Evolutionary conservation across 2,797 vertebrate genomes (phyloP).

Genomic region (Sebastes goodei): DNA sequence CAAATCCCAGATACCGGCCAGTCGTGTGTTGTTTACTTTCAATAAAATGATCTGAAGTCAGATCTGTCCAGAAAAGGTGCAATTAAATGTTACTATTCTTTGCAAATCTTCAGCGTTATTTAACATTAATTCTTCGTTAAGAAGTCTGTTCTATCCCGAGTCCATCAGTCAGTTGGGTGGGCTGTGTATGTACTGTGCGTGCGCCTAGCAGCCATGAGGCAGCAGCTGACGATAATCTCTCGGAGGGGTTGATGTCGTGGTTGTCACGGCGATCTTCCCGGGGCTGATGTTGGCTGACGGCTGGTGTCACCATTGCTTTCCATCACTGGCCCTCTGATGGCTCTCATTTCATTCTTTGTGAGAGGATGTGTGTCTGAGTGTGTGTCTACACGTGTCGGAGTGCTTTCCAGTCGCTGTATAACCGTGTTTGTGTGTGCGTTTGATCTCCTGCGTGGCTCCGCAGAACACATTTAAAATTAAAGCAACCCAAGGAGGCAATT

Average conservation of each 20-base stretch:
- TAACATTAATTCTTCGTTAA: slow-evolving; percentile 2
- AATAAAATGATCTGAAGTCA: background rate
- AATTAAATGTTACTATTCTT: background rate
- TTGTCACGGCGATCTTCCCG: slow-evolving; percentile 77
- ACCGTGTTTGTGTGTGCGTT: background rate
- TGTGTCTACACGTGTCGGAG: slow-evolving; percentile 49
- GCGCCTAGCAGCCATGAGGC: slow-evolving; percentile 33
- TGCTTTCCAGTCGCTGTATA: background rate
- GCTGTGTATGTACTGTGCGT: background rate
- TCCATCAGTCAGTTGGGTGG: background rate
- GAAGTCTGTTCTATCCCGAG: background rate
- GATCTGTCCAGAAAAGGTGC: background rate
- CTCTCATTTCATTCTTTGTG: slow-evolving; percentile 57
- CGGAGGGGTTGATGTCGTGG: slow-evolving; percentile 76
- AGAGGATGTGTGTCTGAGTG: slow-evolving; percentile 39
- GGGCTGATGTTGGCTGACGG: slow-evolving; percentile 77
- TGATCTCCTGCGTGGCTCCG: background rate
- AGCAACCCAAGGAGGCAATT: background rate
- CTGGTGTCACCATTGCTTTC: slow-evolving; percentile 77
- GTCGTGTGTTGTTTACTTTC: background rate
- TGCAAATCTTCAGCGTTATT: background rate
- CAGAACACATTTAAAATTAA: background rate
- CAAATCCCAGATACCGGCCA: background rate
- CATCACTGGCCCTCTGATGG: slow-evolving; percentile 70
- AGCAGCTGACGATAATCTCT: slow-evolving; percentile 79